Evolutionary conservation across 2,113 vertebrate species (phyloP).

Genomic region (Cebidichthys violaceus): DNA sequence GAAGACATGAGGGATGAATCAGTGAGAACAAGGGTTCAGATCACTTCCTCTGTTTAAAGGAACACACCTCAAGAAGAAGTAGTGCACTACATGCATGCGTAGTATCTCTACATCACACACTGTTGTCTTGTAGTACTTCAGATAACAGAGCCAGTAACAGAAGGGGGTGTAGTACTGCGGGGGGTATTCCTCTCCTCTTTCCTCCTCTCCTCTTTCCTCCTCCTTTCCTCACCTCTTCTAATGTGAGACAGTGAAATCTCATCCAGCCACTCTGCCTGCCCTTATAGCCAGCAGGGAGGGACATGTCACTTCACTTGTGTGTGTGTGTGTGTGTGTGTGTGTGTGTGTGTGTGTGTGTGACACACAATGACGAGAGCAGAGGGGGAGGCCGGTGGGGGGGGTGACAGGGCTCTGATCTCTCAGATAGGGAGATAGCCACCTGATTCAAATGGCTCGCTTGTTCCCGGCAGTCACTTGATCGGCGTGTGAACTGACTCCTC

Average conservation of each 20-base stretch:
- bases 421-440: slow-evolving; percentile 90
- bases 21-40: not conserved
- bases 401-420: slow-evolving; percentile 89
- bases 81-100: not conserved
- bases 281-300: slow-evolving; percentile 78
- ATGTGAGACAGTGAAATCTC: slow-evolving; percentile 88
- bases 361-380: slow-evolving; percentile 75
- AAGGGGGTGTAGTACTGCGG: slow-evolving; percentile 48
- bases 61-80: not conserved
- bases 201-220: slow-evolving; percentile 13
- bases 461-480: slow-evolving; percentile 90
- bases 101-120: not conserved
- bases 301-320: slow-evolving; percentile 87
- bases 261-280: slow-evolving; percentile 82
- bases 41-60: not conserved
- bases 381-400: slow-evolving; percentile 64
- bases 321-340: slow-evolving; percentile 52
- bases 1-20: not conserved
- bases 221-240: slow-evolving; percentile 59
- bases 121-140: not conserved
- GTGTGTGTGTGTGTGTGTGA: slow-evolving; percentile 47
- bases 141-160: slow-evolving; percentile 14
- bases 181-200: slow-evolving; percentile 42
- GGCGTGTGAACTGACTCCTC: slow-evolving; percentile 91
- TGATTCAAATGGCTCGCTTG: slow-evolving; percentile 92